Conservation (phyloP, 1,140 invertebrate species). For the Maconellicoccus hirsutus region DNA sequence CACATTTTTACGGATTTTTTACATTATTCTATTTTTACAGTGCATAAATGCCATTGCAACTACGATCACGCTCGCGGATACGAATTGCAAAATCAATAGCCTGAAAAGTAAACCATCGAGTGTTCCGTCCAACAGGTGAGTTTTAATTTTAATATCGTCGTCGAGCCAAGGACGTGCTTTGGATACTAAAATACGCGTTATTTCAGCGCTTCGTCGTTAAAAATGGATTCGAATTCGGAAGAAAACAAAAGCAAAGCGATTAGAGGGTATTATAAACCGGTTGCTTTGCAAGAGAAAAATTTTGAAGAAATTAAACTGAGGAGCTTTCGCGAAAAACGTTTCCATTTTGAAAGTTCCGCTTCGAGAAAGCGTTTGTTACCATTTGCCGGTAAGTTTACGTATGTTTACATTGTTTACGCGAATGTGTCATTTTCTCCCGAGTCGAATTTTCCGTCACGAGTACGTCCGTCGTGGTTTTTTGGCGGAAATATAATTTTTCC, state of each 20-base stretch:
- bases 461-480: too few species aligned
- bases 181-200: not conserved
- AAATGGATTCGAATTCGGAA: not conserved
- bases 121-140: not conserved
- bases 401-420: too few species aligned
- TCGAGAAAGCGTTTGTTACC: conserved; percentile 12
- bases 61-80: not conserved
- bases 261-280: not conserved
- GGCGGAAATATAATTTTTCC: too few species aligned
- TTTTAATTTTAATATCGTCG: too few species aligned
- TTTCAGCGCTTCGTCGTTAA: not conserved
- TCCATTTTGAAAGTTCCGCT: conserved; percentile 1
- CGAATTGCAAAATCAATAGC: not conserved
- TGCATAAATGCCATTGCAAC: not conserved
- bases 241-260: not conserved
- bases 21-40: too few species aligned
- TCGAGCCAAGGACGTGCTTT: too few species aligned
- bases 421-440: too few species aligned
- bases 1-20: too few species aligned
- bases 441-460: too few species aligned
- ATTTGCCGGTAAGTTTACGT: conserved; percentile 17
- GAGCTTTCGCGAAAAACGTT: conserved; percentile 1
- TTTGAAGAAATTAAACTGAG: not conserved
- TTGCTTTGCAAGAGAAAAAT: not conserved
- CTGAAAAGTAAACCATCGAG: not conserved